A percentile compares a stretch with the other conserved stretches of the same genome.
Conservation (phyloP, 2,113 vertebrate genomes). For the Passer domesticus region DNA sequence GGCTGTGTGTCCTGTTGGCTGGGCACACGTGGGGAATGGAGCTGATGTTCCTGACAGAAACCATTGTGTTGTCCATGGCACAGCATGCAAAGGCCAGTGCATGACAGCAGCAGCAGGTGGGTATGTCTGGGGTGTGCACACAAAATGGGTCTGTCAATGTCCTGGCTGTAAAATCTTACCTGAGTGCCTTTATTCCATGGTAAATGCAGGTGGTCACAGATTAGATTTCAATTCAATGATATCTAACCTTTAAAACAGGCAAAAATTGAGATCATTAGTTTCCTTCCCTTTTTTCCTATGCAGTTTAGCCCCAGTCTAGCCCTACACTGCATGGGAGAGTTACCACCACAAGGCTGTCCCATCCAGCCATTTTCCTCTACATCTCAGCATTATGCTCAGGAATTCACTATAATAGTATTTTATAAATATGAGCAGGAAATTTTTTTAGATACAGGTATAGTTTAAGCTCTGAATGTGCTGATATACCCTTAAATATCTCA, state of each 20-base stretch:
- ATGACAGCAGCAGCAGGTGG: neutral
- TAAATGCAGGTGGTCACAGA: neutral
- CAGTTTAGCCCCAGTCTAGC: neutral
- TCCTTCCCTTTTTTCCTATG: neutral
- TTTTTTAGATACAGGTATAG: neutral
- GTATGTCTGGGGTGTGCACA: accelerated
- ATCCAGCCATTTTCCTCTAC: neutral
- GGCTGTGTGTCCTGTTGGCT: neutral
- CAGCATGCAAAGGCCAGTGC: neutral
- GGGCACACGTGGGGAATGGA: neutral
- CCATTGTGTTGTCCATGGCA: neutral
- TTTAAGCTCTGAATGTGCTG: neutral
- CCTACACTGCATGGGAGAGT: neutral
- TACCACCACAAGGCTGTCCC: neutral
- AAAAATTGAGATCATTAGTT: neutral
- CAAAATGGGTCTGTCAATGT: neutral
- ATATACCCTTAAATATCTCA: neutral
- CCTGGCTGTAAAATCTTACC: neutral
- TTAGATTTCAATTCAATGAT: neutral
- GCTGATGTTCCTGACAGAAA: neutral
- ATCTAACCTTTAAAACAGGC: neutral
- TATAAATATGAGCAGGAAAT: neutral
- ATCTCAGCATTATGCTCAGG: neutral
- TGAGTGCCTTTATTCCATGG: neutral
- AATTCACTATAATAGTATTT: neutral